Evolutionary conservation across 2,888 invertebrate species (phyloP).

Genomic region (Anticlea derivata): DNA sequence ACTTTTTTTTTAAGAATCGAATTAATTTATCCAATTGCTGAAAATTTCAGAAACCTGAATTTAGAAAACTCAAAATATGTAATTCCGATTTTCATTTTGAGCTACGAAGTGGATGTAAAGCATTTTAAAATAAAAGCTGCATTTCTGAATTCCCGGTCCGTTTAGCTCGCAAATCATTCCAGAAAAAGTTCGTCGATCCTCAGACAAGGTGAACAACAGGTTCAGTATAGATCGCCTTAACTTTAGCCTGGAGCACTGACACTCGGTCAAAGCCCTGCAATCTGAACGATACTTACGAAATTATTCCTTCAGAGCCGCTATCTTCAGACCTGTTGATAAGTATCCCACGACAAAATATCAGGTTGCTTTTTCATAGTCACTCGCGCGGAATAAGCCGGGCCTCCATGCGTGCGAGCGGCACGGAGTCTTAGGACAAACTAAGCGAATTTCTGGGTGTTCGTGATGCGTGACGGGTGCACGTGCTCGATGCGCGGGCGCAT

Average conservation of each 20-base stretch:
- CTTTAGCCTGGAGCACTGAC: conserved; percentile 53
- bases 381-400: conserved; percentile 59
- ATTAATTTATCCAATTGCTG: no score
- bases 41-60: no score
- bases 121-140: no score
- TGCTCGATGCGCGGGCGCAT: conserved; percentile 69
- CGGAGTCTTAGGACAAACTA: conserved; percentile 72
- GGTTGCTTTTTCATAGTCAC: conserved; percentile 69
- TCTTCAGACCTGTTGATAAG: conserved; percentile 42
- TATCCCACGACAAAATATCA: conserved; percentile 52
- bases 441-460: conserved; percentile 74
- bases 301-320: conserved; percentile 58
- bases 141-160: no score
- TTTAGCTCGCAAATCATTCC: conserved; percentile 41
- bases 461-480: conserved; percentile 79
- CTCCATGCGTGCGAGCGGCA: conserved; percentile 69
- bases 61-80: no score
- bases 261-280: conserved; percentile 56
- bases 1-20: no score
- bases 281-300: conserved; percentile 61
- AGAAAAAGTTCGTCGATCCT: conserved; percentile 59
- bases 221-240: conserved; percentile 57
- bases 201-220: conserved; percentile 67
- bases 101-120: no score
- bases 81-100: no score